phyloP scores from a whole-genome alignment of 23 tunicate species.

The Corella eumyota region DNA sequence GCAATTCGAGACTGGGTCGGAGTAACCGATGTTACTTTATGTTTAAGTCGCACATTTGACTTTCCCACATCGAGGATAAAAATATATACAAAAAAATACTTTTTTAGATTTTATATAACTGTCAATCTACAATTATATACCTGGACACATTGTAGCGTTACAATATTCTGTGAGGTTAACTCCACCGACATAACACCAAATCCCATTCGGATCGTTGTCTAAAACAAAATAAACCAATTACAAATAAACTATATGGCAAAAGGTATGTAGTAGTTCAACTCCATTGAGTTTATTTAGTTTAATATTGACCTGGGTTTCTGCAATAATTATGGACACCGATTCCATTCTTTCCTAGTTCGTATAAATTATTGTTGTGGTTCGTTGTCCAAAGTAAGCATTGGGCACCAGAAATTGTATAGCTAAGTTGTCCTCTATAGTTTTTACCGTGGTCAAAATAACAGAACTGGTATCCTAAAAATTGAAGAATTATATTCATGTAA shows the following conservation, averaged over 20 bases:
- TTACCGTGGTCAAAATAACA: slow-evolving; percentile 39
- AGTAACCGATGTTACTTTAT: no score
- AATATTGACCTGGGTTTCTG: slow-evolving; percentile 22
- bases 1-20: no score
- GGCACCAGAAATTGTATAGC: slow-evolving; percentile 19
- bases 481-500: no score
- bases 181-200: slow-evolving; percentile 43
- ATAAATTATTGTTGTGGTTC: slow-evolving; percentile 6
- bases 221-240: not conserved
- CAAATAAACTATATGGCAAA: not conserved
- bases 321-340: slow-evolving; percentile 33
- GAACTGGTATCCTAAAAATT: slow-evolving; percentile 23
- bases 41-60: no score
- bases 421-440: slow-evolving; percentile 27
- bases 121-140: no score
- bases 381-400: slow-evolving; percentile 40
- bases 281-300: not conserved
- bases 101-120: no score
- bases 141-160: slow-evolving; percentile 34
- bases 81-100: no score
- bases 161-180: slow-evolving; percentile 16
- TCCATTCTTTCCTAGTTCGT: slow-evolving; percentile 22
- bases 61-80: no score
- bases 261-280: not conserved
- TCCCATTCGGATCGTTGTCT: slow-evolving; percentile 36